Evolutionary conservation across 2,113 vertebrate genomes (phyloP), one percentile per base, ranked within the genome.

Genomic region (Amphilophus citrinellus): DNA sequence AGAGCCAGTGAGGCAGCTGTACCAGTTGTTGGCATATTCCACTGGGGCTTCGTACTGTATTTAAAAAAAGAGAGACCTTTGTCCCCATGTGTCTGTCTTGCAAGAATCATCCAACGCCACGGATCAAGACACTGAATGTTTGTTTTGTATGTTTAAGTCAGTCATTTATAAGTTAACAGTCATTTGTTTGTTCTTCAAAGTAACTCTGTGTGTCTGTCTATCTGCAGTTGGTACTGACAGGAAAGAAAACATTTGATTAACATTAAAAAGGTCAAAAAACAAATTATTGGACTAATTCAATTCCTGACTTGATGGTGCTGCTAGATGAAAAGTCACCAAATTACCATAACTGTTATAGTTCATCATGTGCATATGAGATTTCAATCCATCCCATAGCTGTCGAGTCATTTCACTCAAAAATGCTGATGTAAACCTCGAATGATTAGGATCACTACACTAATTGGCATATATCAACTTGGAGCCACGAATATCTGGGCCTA

Each of bases 1-100:
- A 66, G 76, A 80, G 83, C 80, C 78, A 61, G 37, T 84, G 61
- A 82, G 56, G 83, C 87, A 91, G 91, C 83, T 84, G 90, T 77
- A 89, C 79, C 77, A 80, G 79, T 79, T 79, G 83, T 79, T 77
- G 73, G 27, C 76, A 30, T 76, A n/a, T 79, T 86, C 58, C 84
- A 80, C 84, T 61, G 87, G 60, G 79, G 61, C 50, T 17, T 60
- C 68, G 13, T 10, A 78, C 60, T 79, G 66, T 59, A 24, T 11
- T 65, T 44, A 60, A 59, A 58, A 56, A 77, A 79, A 90, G 35
- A 66, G 18, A 57, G 63, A 80, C 32, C 58, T 86, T 61, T 91
- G 87, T 84, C 82, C 3, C 32, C 20, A 37, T 42, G 61, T 79
- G 68, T 60, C 87, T 78, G 58, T 35, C 44, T 73, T 32, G 44